Evolutionary conservation across 1,140 invertebrate genomes (phyloP).

Genomic region (Geopemphigus sp.): DNA sequence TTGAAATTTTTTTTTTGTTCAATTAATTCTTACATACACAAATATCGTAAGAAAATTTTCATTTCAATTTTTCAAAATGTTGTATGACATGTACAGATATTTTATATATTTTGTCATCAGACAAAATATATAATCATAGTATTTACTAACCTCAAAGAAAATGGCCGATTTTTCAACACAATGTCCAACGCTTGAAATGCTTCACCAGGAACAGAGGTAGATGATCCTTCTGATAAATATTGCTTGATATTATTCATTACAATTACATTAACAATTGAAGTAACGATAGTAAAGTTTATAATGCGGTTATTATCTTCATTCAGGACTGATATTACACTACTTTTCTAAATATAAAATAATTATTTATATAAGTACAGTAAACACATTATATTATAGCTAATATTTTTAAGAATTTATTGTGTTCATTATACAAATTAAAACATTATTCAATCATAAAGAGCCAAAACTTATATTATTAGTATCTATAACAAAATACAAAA

Average conservation of each 20-base stretch:
- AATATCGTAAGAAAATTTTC: too few relatives aligned
- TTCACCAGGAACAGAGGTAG: conserved; percentile 62
- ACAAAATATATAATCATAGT: too few relatives aligned
- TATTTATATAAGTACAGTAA: not conserved
- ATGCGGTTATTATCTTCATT: conserved; percentile 57
- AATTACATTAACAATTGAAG: conserved; percentile 59
- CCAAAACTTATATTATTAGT: too few relatives aligned
- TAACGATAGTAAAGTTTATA: conserved; percentile 60
- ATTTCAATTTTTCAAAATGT: too few relatives aligned
- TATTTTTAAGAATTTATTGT: too few relatives aligned
- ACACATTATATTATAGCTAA: too few relatives aligned
- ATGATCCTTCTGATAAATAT: conserved; percentile 57
- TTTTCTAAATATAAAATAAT: conserved; percentile 38
- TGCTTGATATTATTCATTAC: conserved; percentile 58
- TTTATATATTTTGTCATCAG: too few relatives aligned
- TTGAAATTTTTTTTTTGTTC: too few relatives aligned
- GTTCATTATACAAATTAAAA: too few relatives aligned
- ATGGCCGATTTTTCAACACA: conserved; percentile 66
- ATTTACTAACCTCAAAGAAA: conserved; percentile 50
- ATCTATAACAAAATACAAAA: not conserved
- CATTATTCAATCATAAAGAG: too few relatives aligned
- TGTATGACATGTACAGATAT: too few relatives aligned
- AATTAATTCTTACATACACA: too few relatives aligned
- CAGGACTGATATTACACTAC: conserved; percentile 52
- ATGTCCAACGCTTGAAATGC: conserved; percentile 78